Evolutionary conservation across 1,140 invertebrate genomes (phyloP), one percentile per base, ranked within the genome.

Genomic region (Drosophila pseudoobscura): DNA sequence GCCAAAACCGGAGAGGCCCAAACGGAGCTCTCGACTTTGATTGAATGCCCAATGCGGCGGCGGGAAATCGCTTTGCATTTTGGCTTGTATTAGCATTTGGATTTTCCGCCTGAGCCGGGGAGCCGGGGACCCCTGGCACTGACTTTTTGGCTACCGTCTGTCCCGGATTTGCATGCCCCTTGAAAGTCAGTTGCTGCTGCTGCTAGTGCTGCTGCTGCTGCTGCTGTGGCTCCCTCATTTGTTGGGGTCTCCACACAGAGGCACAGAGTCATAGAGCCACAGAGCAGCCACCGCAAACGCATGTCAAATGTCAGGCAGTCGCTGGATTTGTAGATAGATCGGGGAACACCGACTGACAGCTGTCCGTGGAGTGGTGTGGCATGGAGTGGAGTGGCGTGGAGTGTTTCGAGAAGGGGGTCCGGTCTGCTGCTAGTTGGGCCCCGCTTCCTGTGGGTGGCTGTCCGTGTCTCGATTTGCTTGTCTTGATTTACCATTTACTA

Each of bases 301-400:
- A 87, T 87, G 83, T 87, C 83, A 87, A 78, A 87, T 87, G 83
- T 83, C 84, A 84, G 66, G 35, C 35, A 39, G 35, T 39, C 51
- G 24, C 39, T 51, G 72, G 47, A 75, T 82, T 59, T 75, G 46
- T 69, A 66, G 65, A 78, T 80, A 78, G 69, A 79, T 80, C 75
- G 54, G 50, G 56, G 59, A 64, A 61, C 57, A 58, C 70, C 52
- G 63, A 56, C 66, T 78, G 79, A 83, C 75, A 70, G 71, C 61
- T 66, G 72, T 80, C 52, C 39, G 43, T 24, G 50, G 61, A 57
- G 46, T 73, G 35, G 24, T 26, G 24, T 26, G 24, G 24, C 24
- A 26, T 26, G 24, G 24, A 4, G 5, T 26, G 24, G 24, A 26
- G 20, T 20, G 20, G 20, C 1, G 20, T 20, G 20, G 20, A 57